Percentiles rank a stretch among this genome's conserved stretches.
Conservation (phyloP, 2,888 invertebrate genomes). For the Epinotia ramella region DNA sequence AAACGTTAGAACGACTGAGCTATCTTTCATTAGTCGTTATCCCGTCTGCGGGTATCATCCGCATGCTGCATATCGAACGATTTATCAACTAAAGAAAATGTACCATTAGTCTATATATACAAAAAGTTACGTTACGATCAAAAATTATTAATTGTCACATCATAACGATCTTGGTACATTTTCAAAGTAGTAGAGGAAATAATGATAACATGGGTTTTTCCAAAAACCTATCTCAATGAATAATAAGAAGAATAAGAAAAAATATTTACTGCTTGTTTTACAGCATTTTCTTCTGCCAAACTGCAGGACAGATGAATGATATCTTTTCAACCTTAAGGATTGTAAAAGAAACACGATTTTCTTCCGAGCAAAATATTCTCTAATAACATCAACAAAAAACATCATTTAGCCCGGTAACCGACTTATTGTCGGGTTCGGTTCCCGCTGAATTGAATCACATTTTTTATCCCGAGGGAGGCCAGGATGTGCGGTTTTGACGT, state of each 20-base stretch:
- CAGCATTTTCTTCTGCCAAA: no score
- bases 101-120: no score
- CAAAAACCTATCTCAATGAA: not conserved
- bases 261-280: no score
- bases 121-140: no score
- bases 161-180: not conserved
- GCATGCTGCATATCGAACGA: no score
- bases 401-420: slow-evolving; percentile 28
- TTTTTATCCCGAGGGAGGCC: slow-evolving; percentile 30
- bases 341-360: not conserved
- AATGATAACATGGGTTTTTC: not conserved
- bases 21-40: no score
- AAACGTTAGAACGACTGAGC: no score
- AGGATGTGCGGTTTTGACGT: not conserved
- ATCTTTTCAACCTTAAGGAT: not conserved
- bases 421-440: slow-evolving; percentile 33
- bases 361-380: slow-evolving; percentile 5
- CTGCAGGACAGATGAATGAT: no score
- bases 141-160: no score
- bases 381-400: slow-evolving; percentile 33
- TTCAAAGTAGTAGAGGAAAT: not conserved
- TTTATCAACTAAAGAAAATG: no score
- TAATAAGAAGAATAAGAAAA: no score
- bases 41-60: no score
- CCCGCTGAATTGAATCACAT: slow-evolving; percentile 32